Evolutionary conservation across 1,140 invertebrate species (phyloP).

Genomic region (Colletes latitarsis): DNA sequence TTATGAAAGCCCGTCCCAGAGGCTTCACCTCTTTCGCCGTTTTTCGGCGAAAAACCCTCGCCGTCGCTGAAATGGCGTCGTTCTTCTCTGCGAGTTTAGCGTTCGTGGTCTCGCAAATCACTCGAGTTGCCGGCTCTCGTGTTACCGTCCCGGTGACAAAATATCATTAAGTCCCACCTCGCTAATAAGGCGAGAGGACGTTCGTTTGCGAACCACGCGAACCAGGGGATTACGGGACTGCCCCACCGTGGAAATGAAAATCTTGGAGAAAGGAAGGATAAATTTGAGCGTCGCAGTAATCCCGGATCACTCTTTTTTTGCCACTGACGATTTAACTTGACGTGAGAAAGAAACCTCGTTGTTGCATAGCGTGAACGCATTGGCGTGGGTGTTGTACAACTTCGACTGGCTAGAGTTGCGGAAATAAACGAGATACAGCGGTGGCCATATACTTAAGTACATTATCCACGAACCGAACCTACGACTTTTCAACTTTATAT

Average conservation of each 20-base stretch:
- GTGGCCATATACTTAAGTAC: too few relatives aligned
- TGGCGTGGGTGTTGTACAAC: too few relatives aligned
- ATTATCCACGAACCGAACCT: too few relatives aligned
- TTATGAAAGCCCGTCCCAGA: slow-evolving; percentile 38
- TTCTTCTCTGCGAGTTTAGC: not conserved
- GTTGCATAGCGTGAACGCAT: too few relatives aligned
- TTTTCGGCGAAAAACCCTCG: slow-evolving; percentile 32
- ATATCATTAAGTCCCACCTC: slow-evolving; percentile 15
- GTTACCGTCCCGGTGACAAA: slow-evolving; percentile 17
- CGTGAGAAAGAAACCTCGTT: too few relatives aligned
- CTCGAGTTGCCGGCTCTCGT: slow-evolving; percentile 28
- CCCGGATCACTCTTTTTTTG: not conserved
- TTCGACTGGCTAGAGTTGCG: too few relatives aligned
- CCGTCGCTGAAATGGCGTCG: slow-evolving; percentile 15
- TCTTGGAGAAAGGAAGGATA: not conserved
- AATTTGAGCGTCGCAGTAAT: not conserved
- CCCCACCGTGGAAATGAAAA: not conserved
- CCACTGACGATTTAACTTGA: not conserved
- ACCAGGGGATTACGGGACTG: not conserved
- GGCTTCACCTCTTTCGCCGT: not conserved
- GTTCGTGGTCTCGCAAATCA: slow-evolving; percentile 48
- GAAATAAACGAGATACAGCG: too few relatives aligned
- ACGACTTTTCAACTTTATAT: too few relatives aligned
- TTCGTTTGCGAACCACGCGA: not conserved
- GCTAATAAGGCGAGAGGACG: not conserved